Conservation (phyloP, 2,888 invertebrate genomes). For the Drosophila tanythrix region DNA sequence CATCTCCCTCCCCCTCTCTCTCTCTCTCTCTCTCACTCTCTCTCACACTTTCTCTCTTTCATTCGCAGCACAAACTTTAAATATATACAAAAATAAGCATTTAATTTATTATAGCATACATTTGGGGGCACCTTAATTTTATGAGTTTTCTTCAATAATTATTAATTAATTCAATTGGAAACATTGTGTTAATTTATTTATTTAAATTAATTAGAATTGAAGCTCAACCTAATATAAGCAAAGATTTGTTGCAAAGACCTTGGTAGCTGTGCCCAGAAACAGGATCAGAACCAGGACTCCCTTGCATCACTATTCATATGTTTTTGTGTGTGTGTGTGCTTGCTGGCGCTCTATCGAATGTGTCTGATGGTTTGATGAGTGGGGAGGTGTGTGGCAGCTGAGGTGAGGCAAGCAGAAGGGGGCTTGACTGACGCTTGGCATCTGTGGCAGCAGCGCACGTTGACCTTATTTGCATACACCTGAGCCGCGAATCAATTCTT, state of each 20-base stretch:
- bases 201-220: neutral
- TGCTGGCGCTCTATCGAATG: conserved; percentile 50
- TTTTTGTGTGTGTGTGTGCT: conserved; percentile 46
- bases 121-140: neutral
- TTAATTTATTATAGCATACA: neutral
- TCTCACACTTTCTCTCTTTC: neutral
- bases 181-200: neutral
- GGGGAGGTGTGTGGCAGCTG: neutral
- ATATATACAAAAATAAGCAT: neutral
- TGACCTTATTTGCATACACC: conserved; percentile 79
- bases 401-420: neutral
- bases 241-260: neutral
- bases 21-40: neutral
- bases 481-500: conserved; percentile 77
- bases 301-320: conserved; percentile 45
- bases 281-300: conserved; percentile 7
- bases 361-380: neutral
- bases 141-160: neutral
- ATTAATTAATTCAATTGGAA: neutral
- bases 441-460: conserved; percentile 65
- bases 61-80: neutral
- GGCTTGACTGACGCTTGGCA: conserved; percentile 62
- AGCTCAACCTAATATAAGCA: neutral
- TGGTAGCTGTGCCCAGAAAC: neutral
- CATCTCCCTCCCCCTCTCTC: neutral